Evolutionary conservation across 2,888 invertebrate species (phyloP).

Genomic region (Zaprionus bogoriensis): DNA sequence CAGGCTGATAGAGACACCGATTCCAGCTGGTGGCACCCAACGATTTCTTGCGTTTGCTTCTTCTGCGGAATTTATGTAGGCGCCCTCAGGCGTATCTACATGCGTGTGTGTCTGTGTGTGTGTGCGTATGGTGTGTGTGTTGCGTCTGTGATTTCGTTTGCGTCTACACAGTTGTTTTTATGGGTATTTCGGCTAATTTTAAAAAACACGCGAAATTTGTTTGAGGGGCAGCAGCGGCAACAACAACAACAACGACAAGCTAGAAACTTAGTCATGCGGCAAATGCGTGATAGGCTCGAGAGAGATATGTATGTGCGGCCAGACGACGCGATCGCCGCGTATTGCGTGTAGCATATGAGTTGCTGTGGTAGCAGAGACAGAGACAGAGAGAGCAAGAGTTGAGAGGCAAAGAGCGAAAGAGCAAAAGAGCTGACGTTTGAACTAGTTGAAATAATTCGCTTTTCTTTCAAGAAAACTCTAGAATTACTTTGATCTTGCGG

Average conservation of each 20-base stretch:
- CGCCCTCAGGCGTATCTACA: not conserved
- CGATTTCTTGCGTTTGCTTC: not conserved
- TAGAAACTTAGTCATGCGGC: conserved; percentile 54
- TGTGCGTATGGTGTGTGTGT: no score
- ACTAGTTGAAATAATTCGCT: not conserved
- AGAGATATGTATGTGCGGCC: conserved; percentile 14
- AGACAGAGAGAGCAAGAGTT: not conserved
- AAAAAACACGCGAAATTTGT: conserved; percentile 28
- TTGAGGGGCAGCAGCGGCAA: not conserved
- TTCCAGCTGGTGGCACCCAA: not conserved
- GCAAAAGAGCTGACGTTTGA: not conserved
- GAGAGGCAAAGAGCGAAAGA: not conserved
- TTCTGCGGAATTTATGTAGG: not conserved
- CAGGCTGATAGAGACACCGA: not conserved
- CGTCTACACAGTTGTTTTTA: no score
- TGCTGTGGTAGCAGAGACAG: not conserved
- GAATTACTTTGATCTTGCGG: conserved; percentile 2
- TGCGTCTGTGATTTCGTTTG: conserved; percentile 1
- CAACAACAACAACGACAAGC: conserved; percentile 28
- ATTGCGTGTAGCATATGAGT: not conserved
- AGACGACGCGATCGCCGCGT: conserved; percentile 15
- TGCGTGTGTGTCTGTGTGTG: no score
- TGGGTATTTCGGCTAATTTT: conserved; percentile 45
- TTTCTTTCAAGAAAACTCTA: not conserved
- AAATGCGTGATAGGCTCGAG: conserved; percentile 64